Percentiles rank a stretch among this genome's conserved stretches.
Conservation (phyloP, 2,113 vertebrate genomes). For the Osmerus eperlanus region DNA sequence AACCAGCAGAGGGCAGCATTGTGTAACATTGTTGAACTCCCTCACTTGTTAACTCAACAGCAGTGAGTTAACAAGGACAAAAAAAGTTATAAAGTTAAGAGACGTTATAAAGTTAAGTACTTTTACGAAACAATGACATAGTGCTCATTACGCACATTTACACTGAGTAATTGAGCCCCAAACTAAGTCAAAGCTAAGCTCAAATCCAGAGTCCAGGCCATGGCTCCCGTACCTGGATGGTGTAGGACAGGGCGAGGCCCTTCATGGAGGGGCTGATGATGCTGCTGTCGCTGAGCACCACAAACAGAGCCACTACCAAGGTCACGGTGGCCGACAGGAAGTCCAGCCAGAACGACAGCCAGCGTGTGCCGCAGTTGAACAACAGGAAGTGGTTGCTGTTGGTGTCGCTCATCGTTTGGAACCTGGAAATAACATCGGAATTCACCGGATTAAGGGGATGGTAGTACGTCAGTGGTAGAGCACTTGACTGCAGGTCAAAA, state of each 20-base stretch:
- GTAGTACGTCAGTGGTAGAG: no score
- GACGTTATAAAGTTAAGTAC: no score
- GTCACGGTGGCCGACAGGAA: conserved; percentile 62
- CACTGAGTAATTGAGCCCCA: no score
- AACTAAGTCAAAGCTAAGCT: no score
- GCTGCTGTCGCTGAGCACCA: conserved; percentile 62
- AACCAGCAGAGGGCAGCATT: no score
- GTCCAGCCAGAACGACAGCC: conserved; percentile 76
- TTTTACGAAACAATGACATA: no score
- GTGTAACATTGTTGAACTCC: no score
- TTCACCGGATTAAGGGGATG: neutral
- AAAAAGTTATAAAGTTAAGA: no score
- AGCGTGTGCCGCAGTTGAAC: conserved; percentile 72
- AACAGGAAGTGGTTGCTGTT: conserved; percentile 74
- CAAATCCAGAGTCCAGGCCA: conserved; percentile 50
- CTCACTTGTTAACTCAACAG: no score
- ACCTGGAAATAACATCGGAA: conserved; percentile 52
- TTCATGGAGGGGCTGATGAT: conserved; percentile 66
- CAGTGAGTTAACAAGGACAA: no score
- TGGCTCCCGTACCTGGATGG: conserved; percentile 72
- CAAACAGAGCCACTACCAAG: conserved; percentile 68
- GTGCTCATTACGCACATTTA: no score
- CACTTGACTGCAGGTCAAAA: no score
- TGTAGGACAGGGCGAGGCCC: conserved; percentile 77
- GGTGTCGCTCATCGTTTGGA: conserved; percentile 71